These are phyloP conservation scores for Taphrorychus bicolor DNA, from an alignment of 2,888 invertebrate genomes.

Conservation along the genomic window DNA sequence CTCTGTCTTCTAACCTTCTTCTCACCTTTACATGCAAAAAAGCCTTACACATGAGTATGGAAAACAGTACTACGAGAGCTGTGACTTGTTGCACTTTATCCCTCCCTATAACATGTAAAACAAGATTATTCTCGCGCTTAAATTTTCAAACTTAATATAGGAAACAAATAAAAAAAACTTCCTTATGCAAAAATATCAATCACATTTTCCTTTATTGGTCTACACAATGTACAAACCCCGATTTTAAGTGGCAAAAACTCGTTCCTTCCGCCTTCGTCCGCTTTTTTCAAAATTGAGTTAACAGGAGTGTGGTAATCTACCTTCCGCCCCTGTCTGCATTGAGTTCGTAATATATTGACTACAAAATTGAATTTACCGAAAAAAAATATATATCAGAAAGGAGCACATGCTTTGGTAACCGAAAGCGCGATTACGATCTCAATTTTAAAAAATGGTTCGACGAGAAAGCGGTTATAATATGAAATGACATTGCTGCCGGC, in stretches of 20 bases:
- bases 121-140: too few relatives aligned
- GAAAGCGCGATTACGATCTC: background rate
- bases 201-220: background rate
- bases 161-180: too few relatives aligned
- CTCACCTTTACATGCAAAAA: too few relatives aligned
- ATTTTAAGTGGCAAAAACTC: background rate
- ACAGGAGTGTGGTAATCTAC: background rate
- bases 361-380: background rate
- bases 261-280: background rate
- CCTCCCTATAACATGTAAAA: too few relatives aligned
- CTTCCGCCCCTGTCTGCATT: background rate
- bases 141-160: too few relatives aligned
- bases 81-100: too few relatives aligned
- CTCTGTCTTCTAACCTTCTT: too few relatives aligned
- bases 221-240: background rate
- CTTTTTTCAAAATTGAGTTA: background rate
- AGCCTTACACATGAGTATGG: too few relatives aligned
- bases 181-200: too few relatives aligned
- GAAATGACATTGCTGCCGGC: constrained; percentile 1
- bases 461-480: constrained; percentile 5
- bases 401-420: background rate
- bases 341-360: background rate
- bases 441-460: background rate
- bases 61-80: too few relatives aligned
- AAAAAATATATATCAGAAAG: background rate